These are phyloP conservation scores for Cerastis rubricosa DNA, from an alignment of 2,888 invertebrate species.

Conservation along the genomic window DNA sequence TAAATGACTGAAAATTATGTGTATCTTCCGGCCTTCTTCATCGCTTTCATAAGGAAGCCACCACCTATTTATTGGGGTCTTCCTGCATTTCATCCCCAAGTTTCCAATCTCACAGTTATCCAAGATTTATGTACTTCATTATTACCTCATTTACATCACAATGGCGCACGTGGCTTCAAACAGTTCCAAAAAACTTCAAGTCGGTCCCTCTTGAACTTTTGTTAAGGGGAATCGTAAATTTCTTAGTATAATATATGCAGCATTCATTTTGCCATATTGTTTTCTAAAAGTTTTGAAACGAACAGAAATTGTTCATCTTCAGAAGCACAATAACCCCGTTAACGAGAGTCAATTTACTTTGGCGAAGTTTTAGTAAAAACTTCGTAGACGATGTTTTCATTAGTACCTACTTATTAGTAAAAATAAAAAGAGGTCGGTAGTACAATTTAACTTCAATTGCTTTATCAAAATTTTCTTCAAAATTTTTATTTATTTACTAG, in stretches of 20 bases:
- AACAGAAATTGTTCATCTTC: slow-evolving; percentile 33
- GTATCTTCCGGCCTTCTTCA: slow-evolving; percentile 16
- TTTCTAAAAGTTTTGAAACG: slow-evolving; percentile 40
- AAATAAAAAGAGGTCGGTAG: background rate
- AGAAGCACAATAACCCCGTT: slow-evolving; percentile 37
- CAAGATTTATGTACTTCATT: slow-evolving; percentile 55
- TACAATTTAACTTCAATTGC: background rate
- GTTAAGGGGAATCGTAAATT: slow-evolving; percentile 40
- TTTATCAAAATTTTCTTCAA: background rate
- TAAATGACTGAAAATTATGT: slow-evolving; percentile 36
- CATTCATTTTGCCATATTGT: slow-evolving; percentile 45
- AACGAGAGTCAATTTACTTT: slow-evolving; percentile 46
- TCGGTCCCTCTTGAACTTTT: slow-evolving; percentile 38
- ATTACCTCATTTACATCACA: slow-evolving; percentile 58
- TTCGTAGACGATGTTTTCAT: slow-evolving; percentile 22
- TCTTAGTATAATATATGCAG: slow-evolving; percentile 43
- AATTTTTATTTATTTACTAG: background rate
- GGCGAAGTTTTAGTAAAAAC: slow-evolving; percentile 18
- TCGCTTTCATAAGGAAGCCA: slow-evolving; percentile 11
- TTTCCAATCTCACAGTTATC: slow-evolving; percentile 29
- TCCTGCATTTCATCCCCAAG: slow-evolving; percentile 27
- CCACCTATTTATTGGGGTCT: slow-evolving; percentile 43
- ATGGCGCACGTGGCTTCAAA: slow-evolving; percentile 41
- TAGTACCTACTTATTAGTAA: background rate
- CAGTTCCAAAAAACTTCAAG: slow-evolving; percentile 44